phyloP scores from a whole-genome alignment of 2,888 invertebrate species.

The Spodoptera littoralis region DNA sequence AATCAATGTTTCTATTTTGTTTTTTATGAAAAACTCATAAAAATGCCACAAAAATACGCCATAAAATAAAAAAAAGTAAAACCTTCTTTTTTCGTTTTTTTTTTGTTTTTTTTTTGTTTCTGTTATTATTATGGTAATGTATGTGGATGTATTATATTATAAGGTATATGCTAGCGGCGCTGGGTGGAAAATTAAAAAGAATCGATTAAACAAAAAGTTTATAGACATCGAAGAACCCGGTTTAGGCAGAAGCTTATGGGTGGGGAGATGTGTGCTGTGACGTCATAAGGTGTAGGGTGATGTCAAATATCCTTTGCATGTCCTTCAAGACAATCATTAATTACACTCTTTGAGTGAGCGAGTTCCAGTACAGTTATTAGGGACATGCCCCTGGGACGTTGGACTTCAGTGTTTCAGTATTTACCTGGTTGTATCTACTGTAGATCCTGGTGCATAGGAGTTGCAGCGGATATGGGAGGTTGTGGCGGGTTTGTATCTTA shows the following conservation, averaged over 20 bases:
- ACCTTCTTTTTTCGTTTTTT: conserved; percentile 12
- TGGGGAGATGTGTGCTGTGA: conserved; percentile 30
- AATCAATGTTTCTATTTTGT: no score
- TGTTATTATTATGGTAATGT: conserved; percentile 14
- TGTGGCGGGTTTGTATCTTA: no score
- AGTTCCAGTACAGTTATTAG: no score
- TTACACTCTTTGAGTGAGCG: no score
- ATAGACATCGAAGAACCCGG: conserved; percentile 57
- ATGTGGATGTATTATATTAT: no score
- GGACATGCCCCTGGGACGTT: no score
- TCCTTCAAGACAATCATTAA: no score
- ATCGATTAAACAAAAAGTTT: conserved; percentile 41
- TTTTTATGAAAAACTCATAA: background rate
- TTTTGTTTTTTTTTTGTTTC: background rate
- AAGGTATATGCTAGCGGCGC: conserved; percentile 35
- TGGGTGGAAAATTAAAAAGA: conserved; percentile 52
- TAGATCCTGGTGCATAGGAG: no score
- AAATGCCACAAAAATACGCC: conserved; percentile 5
- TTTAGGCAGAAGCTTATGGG: conserved; percentile 57
- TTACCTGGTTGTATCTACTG: no score
- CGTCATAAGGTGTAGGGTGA: conserved; percentile 1
- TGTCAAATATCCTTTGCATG: no score
- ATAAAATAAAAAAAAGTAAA: conserved; percentile 14
- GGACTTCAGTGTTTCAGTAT: no score
- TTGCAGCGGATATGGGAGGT: no score